A percentile compares a stretch with the other conserved stretches of the same genome.
Conservation (phyloP, 2,797 vertebrate species). For the Liasis olivaceus region DNA sequence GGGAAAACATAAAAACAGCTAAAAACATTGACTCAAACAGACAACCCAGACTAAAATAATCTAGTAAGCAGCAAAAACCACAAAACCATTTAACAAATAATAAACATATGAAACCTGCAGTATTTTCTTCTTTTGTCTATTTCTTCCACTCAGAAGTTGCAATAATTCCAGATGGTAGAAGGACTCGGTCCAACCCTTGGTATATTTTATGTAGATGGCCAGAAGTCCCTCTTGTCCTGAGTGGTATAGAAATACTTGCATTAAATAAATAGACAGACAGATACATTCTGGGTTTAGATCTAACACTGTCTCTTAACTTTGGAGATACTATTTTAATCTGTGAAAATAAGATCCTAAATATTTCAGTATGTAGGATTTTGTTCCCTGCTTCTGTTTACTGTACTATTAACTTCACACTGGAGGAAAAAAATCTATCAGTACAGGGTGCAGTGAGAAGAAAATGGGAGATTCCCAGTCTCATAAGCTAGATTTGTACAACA, state of each 20-base stretch:
- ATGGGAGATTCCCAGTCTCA: background rate
- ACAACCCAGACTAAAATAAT: background rate
- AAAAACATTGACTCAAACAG: background rate
- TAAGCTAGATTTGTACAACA: background rate
- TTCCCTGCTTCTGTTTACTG: background rate
- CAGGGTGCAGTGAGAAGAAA: background rate
- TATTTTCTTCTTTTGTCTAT: background rate
- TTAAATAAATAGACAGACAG: background rate
- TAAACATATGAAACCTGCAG: background rate
- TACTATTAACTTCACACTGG: background rate
- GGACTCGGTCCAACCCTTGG: background rate
- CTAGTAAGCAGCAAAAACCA: background rate
- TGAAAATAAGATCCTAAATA: background rate
- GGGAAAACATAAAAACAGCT: background rate
- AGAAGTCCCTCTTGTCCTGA: background rate
- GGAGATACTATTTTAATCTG: background rate
- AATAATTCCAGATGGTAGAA: background rate
- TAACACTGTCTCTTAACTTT: background rate
- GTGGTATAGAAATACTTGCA: background rate
- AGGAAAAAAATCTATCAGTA: background rate
- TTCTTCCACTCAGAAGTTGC: background rate
- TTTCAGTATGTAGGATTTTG: background rate
- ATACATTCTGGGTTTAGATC: background rate
- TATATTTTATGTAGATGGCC: background rate
- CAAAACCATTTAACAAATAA: background rate